Percentiles rank a stretch among this genome's conserved stretches.
Conservation (phyloP, 2,113 vertebrate species). For the Coturnix japonica region DNA sequence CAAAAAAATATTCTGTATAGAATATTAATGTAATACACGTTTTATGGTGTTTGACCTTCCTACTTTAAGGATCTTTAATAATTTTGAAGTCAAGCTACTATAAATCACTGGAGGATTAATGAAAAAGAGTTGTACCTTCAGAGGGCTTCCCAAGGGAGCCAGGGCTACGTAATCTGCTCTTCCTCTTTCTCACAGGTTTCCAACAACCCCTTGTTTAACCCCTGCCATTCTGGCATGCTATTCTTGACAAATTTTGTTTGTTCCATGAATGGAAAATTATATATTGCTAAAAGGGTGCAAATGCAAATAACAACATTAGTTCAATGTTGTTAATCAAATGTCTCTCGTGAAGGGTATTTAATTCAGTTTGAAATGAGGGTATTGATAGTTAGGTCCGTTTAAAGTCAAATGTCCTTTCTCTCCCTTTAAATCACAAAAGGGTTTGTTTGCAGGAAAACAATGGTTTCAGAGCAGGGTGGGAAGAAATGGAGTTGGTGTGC, state of each 20-base stretch:
- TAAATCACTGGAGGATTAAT: slow-evolving; percentile 31
- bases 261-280: not conserved
- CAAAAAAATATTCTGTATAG: not conserved
- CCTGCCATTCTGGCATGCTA: not conserved
- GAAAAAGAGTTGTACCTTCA: not conserved
- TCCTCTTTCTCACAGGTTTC: slow-evolving; percentile 52
- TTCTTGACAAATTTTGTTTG: accelerated
- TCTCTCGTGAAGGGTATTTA: not conserved
- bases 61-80: not conserved
- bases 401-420: not conserved
- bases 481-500: slow-evolving; percentile 7
- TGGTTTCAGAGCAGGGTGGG: not conserved
- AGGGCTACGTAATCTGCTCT: slow-evolving; percentile 51
- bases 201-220: slow-evolving; percentile 38
- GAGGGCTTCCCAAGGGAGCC: not conserved
- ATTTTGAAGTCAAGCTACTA: not conserved
- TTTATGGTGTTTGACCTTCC: not conserved
- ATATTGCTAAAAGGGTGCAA: not conserved
- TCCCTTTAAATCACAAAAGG: slow-evolving; percentile 30
- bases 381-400: not conserved
- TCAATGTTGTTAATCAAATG: not conserved
- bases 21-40: not conserved
- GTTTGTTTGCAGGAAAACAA: slow-evolving; percentile 11
- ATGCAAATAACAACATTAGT: not conserved
- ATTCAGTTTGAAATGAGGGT: slow-evolving; percentile 26